Percentiles rank a stretch among this genome's conserved stretches.
Evolutionary conservation across 2,888 invertebrate genomes (phyloP).

Genomic region (Orchesella flavescens): DNA sequence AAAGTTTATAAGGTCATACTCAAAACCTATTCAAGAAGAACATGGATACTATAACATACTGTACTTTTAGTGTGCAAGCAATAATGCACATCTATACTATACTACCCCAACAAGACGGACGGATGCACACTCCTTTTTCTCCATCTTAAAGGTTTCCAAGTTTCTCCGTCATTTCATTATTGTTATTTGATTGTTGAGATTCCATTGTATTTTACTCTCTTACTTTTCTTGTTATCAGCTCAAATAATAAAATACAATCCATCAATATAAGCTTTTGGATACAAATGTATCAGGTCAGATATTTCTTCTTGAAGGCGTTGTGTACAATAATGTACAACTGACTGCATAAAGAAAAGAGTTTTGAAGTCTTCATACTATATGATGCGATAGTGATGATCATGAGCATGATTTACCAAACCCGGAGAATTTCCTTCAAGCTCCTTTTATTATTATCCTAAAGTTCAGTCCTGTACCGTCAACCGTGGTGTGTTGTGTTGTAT

Average conservation of each 20-base stretch:
- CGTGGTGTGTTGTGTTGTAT: background rate
- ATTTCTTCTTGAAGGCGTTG: constrained; percentile 21
- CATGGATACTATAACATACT: constrained; percentile 2
- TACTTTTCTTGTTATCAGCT: constrained; percentile 46
- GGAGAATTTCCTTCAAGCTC: constrained; percentile 12
- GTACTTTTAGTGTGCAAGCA: constrained; percentile 8
- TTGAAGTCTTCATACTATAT: background rate
- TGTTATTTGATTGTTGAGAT: constrained; percentile 38
- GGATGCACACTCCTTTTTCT: constrained; percentile 11
- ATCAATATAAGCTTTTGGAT: constrained; percentile 13
- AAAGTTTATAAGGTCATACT: constrained; percentile 56
- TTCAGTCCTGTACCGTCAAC: background rate
- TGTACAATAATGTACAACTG: too few species aligned
- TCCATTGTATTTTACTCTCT: constrained; percentile 49
- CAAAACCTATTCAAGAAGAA: background rate
- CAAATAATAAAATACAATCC: constrained; percentile 36
- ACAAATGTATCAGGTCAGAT: background rate
- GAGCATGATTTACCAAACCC: background rate
- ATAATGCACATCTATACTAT: background rate
- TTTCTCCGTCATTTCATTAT: constrained; percentile 37
- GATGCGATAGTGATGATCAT: too few species aligned
- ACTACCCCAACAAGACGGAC: constrained; percentile 16
- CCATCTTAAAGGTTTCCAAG: constrained; percentile 22
- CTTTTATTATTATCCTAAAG: background rate
- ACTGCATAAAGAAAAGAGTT: background rate